phyloP scores from a whole-genome alignment of 2,797 vertebrate species.

The Megaceryle alcyon region DNA sequence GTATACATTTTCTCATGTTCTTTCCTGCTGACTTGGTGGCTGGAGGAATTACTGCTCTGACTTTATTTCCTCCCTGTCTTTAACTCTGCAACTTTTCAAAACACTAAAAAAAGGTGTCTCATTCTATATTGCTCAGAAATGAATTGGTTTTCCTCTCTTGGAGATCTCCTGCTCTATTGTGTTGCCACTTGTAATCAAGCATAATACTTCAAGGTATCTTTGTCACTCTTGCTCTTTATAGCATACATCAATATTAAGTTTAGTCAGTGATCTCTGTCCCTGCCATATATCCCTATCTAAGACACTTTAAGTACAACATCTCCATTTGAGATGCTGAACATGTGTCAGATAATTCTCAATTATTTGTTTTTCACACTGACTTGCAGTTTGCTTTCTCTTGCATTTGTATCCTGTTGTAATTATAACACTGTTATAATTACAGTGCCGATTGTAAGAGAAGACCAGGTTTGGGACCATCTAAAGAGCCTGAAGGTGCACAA shows the following conservation, averaged over 20 bases:
- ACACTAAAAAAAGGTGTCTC: neutral
- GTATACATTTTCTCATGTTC: neutral
- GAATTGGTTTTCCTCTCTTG: neutral
- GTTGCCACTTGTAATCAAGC: neutral
- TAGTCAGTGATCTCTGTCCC: neutral
- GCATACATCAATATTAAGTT: neutral
- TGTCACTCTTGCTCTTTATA: neutral
- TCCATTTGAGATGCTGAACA: neutral
- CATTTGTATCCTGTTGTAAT: neutral
- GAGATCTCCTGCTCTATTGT: neutral
- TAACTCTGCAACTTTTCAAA: neutral
- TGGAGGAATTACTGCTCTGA: neutral
- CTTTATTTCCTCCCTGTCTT: neutral
- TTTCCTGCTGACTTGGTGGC: neutral
- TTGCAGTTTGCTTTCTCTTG: neutral
- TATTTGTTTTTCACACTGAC: neutral
- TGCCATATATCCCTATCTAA: neutral
- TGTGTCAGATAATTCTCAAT: neutral
- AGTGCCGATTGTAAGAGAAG: too few relatives aligned
- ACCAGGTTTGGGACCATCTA: too few relatives aligned
- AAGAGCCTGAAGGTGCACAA: too few relatives aligned
- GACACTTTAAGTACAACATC: neutral
- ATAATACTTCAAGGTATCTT: neutral
- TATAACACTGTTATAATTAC: too few relatives aligned
- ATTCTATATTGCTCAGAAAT: neutral